Evolutionary conservation across 53 echinoderm and acorn worm genomes (phyloP), one percentile per base, ranked within the genome.

Genomic region (Actinopyga echinites): DNA sequence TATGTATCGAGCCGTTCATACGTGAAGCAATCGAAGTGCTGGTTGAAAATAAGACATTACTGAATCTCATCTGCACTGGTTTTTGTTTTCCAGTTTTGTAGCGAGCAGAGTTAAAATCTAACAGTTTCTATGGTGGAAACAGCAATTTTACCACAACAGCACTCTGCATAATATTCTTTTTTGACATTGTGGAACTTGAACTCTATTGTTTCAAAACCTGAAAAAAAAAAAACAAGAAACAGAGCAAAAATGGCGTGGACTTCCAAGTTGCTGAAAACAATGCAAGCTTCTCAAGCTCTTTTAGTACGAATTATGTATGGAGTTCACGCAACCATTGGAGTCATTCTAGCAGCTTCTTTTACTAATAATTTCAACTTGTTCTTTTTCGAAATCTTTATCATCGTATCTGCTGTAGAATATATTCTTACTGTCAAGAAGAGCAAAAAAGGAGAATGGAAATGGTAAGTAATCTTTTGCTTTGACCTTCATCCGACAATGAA

Each of bases 361-460:
- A 91, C 91, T 0, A 38, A 82, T 57, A 30, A 77, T 33, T 82
- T 64, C 19, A 56, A 61, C 74, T 85, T 87, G 49, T 85, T 79
- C 73, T 84, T 75, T 34, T 84, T 91, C 25, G 80, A 64, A 15
- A 69, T 85, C 19, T 60, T 83, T 13, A 57, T 82, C 11, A 40
- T 91, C 13, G 5, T 91, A 6, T 79, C 88, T n/a, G 80, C 84
- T 74, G 17, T 85, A 4, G 91, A 91, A 57, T 80, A 88, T 56
- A 62, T 91, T 8, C 62, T 88, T 1, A 91, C 91, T 58, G 79
- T 83, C 56, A 88, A 69, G 69, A 74, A 88, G 33, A 91, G 79
- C 59, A 83, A 91, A 30, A 87, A 79, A 19, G 91, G 91, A 32
- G 91, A 91, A 53, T 91, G 91, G 91, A 91, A 91, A 91, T 91